Base-by-base conservation (phyloP, 2,797 vertebrate species). In the Dicrostonyx torquatus region DNA sequence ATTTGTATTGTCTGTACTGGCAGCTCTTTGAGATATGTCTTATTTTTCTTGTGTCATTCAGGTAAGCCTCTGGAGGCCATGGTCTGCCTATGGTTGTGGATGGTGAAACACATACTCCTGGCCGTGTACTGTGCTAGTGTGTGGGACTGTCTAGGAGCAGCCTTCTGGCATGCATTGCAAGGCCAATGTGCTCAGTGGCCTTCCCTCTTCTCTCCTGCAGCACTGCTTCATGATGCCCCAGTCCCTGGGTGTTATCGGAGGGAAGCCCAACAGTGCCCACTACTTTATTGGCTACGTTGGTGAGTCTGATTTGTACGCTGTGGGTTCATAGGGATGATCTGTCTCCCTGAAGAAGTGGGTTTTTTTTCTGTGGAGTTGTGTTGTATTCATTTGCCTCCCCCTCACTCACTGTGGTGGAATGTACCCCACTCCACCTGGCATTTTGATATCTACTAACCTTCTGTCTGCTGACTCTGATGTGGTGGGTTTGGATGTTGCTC, bases 221-320 rank as follows among this genome's bases (percentile, higher is more conserved):
- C 99, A 99, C 98, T 99, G 99, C 98, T 99, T 99, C 98, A 99
- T 99, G 99, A 99, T 99, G 99, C 99, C 99, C 76, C 99, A 99
- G 98, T 99, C 99, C 80, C 98, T 99, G 97, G 99, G 99, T 78
- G 99, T 99, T 93, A 99, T 99, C 24, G 99, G 99, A 97, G 99
- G 99, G 75, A 99, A 99, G 98, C 99, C 99, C 94, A 99, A 99
- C 98, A 99, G 99, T 92, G 99, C 99, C 96, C 99, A 99, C 98
- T 99, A 99, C 98, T 99, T 99, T 98, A 99, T 99, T 91, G 99
- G 99, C 97, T 99, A 99, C 88, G 99, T 99, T 62, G 99, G 99
- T 99, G 98, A 98, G 99, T 99, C 45, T 94, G 45, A 43, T 60
- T 83, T 26, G 64, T 24, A 2, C 40, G 1, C 68, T 43, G 3